Conservation (phyloP, 2,797 vertebrate species). For the Zenarchopterus dispar region DNA sequence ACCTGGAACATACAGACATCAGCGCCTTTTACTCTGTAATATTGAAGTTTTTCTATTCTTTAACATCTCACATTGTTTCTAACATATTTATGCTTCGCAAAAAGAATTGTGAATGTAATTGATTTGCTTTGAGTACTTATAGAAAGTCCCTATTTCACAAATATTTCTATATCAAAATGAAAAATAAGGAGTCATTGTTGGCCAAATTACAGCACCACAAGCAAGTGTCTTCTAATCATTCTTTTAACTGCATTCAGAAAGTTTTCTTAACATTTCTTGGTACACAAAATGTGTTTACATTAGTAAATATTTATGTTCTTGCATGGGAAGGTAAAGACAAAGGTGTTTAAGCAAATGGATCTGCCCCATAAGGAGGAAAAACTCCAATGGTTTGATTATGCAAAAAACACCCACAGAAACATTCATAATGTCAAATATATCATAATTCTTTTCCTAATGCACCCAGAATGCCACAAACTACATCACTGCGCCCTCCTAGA, state of each 20-base stretch:
- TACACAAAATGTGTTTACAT: neutral
- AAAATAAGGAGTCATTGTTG: neutral
- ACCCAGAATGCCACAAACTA: neutral
- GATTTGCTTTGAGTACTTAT: too few species aligned
- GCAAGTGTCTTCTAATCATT: constrained; percentile 8
- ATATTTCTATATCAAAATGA: neutral
- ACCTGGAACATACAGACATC: constrained; percentile 4
- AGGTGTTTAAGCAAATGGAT: constrained; percentile 19
- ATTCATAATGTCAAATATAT: constrained; percentile 9
- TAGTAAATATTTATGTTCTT: constrained; percentile 30
- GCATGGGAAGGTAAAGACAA: constrained; percentile 27
- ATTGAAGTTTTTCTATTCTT: too few species aligned
- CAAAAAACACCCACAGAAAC: constrained; percentile 42
- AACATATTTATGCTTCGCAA: neutral
- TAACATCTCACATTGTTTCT: neutral
- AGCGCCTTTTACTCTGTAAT: neutral
- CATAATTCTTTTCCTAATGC: neutral
- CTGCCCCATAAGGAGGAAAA: neutral
- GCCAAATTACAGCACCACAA: neutral
- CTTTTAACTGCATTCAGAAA: constrained; percentile 17
- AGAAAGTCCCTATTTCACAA: neutral
- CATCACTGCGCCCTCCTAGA: neutral
- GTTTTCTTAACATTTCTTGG: constrained; percentile 23
- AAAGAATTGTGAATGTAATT: too few species aligned
- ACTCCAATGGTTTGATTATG: constrained; percentile 48